Percentiles rank a stretch among this genome's conserved stretches.
phyloP scores from a whole-genome alignment of 2,797 vertebrate species.

The Gadopsis bispinosus region DNA sequence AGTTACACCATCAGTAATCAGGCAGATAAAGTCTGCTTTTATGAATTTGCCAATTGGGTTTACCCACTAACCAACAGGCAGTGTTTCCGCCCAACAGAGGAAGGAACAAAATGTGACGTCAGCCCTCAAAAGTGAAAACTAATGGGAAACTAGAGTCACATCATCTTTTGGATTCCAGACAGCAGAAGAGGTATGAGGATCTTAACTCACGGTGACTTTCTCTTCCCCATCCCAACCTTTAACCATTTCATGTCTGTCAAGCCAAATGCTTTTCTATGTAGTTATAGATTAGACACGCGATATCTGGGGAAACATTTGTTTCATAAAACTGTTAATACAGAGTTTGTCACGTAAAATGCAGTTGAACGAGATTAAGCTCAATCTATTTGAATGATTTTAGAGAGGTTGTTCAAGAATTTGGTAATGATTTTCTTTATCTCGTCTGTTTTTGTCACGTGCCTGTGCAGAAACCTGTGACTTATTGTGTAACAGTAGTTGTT shows the following conservation, averaged over 20 bases:
- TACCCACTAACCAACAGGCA: constrained; percentile 6
- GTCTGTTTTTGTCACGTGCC: background rate
- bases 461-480: background rate
- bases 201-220: constrained; percentile 16
- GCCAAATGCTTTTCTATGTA: background rate
- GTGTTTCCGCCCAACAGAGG: constrained; percentile 23
- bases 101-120: constrained; percentile 36
- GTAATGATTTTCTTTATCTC: background rate
- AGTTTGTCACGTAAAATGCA: background rate
- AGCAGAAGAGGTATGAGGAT: constrained; percentile 48
- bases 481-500: background rate
- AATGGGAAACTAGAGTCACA: constrained; percentile 28
- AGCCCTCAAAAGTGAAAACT: constrained; percentile 39
- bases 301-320: background rate
- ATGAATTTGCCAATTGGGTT: background rate
- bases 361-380: background rate
- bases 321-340: background rate
- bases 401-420: background rate
- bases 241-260: constrained; percentile 9
- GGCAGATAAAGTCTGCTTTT: background rate
- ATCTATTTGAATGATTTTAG: background rate
- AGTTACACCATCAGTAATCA: background rate
- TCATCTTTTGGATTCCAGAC: constrained; percentile 20
- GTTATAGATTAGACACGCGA: background rate
- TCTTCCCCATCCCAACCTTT: constrained; percentile 14